Evolutionary conservation across 2,888 invertebrate species (phyloP).

Genomic region (Drosophila sordidula): DNA sequence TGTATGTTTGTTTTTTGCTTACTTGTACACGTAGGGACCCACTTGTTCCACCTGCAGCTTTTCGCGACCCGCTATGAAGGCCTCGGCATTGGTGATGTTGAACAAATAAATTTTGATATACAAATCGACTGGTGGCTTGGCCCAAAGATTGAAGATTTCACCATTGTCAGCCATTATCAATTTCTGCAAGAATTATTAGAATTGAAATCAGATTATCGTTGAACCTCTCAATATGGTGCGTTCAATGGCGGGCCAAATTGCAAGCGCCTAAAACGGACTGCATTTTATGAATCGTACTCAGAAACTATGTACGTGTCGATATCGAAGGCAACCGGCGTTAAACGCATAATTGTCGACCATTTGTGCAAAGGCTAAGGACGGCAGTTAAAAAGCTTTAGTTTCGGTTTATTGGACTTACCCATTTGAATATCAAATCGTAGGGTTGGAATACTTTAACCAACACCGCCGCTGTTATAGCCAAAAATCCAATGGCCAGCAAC

Average conservation of each 20-base stretch:
- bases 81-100: slow-evolving; percentile 93
- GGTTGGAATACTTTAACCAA: slow-evolving; percentile 89
- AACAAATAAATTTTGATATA: slow-evolving; percentile 92
- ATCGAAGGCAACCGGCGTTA: slow-evolving; percentile 38
- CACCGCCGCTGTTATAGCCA: slow-evolving; percentile 88
- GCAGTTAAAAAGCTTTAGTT: slow-evolving; percentile 51
- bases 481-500: slow-evolving; percentile 89
- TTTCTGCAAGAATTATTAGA: slow-evolving; percentile 87
- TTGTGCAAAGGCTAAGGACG: slow-evolving; percentile 63
- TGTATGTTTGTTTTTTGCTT: slow-evolving; percentile 76
- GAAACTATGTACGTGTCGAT: slow-evolving; percentile 32
- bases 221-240: too few relatives aligned
- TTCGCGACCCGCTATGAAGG: slow-evolving; percentile 89
- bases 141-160: slow-evolving; percentile 94
- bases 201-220: not conserved
- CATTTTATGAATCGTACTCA: slow-evolving; percentile 19
- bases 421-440: slow-evolving; percentile 90
- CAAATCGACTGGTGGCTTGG: slow-evolving; percentile 91
- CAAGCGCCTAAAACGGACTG: slow-evolving; percentile 38
- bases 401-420: slow-evolving; percentile 86
- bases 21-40: slow-evolving; percentile 96
- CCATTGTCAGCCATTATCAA: slow-evolving; percentile 90
- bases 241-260: slow-evolving; percentile 34
- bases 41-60: slow-evolving; percentile 91
- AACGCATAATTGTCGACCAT: slow-evolving; percentile 40